These are phyloP conservation scores for Eupithecia tripunctaria DNA, from an alignment of 2,888 invertebrate genomes.

Conservation along the genomic window DNA sequence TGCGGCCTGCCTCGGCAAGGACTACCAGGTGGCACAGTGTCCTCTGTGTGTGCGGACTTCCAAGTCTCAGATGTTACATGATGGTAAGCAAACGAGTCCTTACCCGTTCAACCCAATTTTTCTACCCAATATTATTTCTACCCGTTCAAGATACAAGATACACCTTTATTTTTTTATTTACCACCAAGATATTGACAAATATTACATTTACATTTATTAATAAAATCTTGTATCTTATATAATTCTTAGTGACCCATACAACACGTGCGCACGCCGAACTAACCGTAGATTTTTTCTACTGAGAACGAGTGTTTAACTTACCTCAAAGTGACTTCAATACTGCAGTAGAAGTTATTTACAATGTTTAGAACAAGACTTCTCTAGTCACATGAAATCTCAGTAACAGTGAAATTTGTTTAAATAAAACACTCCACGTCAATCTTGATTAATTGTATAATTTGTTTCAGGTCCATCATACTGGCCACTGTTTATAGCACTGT, in stretches of 20 bases:
- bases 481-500: conserved; percentile 72
- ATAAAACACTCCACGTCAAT: background rate
- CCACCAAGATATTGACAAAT: no score
- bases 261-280: no score
- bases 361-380: background rate
- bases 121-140: no score
- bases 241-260: no score
- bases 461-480: conserved; percentile 75
- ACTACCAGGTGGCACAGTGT: conserved; percentile 75
- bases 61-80: conserved; percentile 69
- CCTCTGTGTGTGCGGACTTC: conserved; percentile 76
- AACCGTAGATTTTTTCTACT: no score
- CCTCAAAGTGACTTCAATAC: background rate
- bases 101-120: no score
- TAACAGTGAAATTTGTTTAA: background rate
- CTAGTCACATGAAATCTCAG: background rate
- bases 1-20: conserved; percentile 68
- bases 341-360: background rate
- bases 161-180: no score
- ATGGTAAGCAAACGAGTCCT: conserved; percentile 62
- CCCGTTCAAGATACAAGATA: no score
- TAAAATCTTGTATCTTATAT: no score
- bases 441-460: conserved; percentile 24
- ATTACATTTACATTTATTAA: no score
- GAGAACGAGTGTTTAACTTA: no score